Evolutionary conservation across 2,888 invertebrate genomes (phyloP).

Genomic region (Emmelina monodactyla): DNA sequence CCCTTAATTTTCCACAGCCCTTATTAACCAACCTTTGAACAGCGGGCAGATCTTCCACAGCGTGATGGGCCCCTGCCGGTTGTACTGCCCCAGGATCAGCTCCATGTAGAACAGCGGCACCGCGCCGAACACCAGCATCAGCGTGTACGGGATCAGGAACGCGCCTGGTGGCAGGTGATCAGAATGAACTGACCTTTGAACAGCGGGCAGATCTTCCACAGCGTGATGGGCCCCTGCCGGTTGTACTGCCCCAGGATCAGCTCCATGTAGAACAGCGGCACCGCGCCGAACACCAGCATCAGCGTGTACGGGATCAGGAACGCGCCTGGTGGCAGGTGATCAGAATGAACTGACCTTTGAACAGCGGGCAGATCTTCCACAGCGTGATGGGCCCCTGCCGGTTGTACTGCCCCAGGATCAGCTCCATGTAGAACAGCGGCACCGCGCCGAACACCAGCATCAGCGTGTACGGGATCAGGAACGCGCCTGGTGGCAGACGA

Average conservation of each 20-base stretch:
- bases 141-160: conserved; percentile 76
- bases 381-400: conserved; percentile 78
- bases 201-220: conserved; percentile 85
- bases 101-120: conserved; percentile 84
- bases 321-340: too few relatives aligned
- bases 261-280: conserved; percentile 83
- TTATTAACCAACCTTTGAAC: conserved; percentile 89
- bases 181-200: conserved; percentile 83
- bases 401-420: conserved; percentile 79
- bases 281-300: conserved; percentile 78
- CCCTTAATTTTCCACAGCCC: too few relatives aligned
- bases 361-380: conserved; percentile 85
- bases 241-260: conserved; percentile 79
- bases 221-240: conserved; percentile 76
- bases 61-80: conserved; percentile 78
- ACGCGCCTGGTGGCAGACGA: conserved; percentile 66
- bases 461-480: conserved; percentile 77
- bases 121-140: conserved; percentile 79
- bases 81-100: conserved; percentile 78
- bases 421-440: conserved; percentile 81
- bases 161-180: too few relatives aligned
- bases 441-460: conserved; percentile 80
- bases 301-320: conserved; percentile 79
- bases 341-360: conserved; percentile 82
- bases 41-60: conserved; percentile 85